Evolutionary conservation across 2,113 vertebrate genomes (phyloP).

Genomic region (Aleadryas rufinucha): DNA sequence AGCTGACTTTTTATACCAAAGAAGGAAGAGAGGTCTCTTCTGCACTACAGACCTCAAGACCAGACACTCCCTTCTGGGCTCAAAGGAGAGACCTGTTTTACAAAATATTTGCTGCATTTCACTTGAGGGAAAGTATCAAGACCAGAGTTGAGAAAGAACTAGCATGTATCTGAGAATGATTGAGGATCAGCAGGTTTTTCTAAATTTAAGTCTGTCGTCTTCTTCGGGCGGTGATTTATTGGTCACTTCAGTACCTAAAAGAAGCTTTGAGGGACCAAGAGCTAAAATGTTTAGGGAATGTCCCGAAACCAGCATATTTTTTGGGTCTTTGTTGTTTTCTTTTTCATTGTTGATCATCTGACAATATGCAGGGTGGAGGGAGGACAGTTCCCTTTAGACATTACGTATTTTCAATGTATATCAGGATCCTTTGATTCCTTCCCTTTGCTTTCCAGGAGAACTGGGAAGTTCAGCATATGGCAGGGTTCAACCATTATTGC

Average conservation of each 20-base stretch:
- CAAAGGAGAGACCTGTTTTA: background rate
- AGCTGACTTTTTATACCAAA: background rate
- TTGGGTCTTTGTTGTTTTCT: background rate
- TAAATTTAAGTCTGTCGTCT: background rate
- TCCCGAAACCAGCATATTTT: background rate
- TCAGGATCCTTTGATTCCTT: background rate
- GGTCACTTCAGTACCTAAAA: background rate
- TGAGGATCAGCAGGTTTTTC: background rate
- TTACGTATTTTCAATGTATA: background rate
- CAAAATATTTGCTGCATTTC: background rate
- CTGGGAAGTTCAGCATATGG: background rate
- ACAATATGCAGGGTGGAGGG: background rate
- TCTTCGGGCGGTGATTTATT: background rate
- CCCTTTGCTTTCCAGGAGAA: background rate
- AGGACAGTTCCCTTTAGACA: background rate
- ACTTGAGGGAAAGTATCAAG: background rate
- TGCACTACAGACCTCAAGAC: background rate
- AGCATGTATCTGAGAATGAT: fast-evolving
- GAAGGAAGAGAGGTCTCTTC: background rate
- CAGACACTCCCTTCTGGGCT: background rate
- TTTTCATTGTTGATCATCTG: background rate
- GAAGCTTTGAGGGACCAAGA: background rate
- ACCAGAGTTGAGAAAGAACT: background rate
- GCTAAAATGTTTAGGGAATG: background rate
- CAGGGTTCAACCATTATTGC: background rate